A percentile compares a stretch with the other conserved stretches of the same genome.
Conservation (phyloP, 2,797 vertebrate genomes). For the Hafferia zeledoni region DNA sequence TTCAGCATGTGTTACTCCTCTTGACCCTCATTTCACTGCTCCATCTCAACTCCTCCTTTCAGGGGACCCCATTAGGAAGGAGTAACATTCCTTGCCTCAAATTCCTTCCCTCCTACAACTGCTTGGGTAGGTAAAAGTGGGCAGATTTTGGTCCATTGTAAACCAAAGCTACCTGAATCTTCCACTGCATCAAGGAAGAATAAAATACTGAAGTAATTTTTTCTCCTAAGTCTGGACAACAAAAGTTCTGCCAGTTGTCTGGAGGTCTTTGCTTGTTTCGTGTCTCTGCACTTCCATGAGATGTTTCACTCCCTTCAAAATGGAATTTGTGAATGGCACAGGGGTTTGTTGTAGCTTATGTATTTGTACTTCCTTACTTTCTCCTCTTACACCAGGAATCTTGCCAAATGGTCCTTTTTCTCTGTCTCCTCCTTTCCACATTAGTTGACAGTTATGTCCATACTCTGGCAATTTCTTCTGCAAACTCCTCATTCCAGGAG, state of each 20-base stretch:
- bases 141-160: neutral
- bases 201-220: neutral
- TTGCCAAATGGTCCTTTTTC: neutral
- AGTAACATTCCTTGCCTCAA: neutral
- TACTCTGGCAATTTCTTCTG: neutral
- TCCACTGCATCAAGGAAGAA: neutral
- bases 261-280: neutral
- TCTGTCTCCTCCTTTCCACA: neutral
- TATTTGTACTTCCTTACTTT: neutral
- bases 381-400: neutral
- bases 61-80: neutral
- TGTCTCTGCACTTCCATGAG: fast-evolving
- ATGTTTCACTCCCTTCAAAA: neutral
- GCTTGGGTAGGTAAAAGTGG: neutral
- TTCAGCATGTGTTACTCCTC: neutral
- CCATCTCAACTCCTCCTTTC: neutral
- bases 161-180: neutral
- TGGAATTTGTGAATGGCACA: neutral
- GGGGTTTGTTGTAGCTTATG: fast-evolving
- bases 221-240: neutral
- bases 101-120: neutral
- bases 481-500: slow-evolving; percentile 2
- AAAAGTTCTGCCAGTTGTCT: neutral
- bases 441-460: neutral
- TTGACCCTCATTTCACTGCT: neutral